Evolutionary conservation across 2,797 vertebrate genomes (phyloP).

Genomic region (Schizopygopsis pylzovi): DNA sequence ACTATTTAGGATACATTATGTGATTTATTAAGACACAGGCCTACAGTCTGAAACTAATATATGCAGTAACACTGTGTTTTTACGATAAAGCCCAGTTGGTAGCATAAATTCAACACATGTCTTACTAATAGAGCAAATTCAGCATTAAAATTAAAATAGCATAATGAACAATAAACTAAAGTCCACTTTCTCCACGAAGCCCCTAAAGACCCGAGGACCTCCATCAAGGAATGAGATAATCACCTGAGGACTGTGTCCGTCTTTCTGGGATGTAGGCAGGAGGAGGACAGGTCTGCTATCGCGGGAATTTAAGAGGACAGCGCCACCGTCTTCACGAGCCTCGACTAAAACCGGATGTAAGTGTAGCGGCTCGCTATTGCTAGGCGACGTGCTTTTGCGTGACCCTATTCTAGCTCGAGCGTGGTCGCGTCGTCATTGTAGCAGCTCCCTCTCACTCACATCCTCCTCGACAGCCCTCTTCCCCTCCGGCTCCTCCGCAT

Average conservation of each 20-base stretch:
- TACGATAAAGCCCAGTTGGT: background rate
- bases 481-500: slow-evolving; percentile 61
- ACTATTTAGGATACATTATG: background rate
- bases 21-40: background rate
- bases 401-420: slow-evolving; percentile 61
- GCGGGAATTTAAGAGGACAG: slow-evolving; percentile 65
- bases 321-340: slow-evolving; percentile 31
- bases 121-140: background rate
- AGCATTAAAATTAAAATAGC: background rate
- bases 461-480: slow-evolving; percentile 44
- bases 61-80: background rate
- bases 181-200: background rate
- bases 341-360: slow-evolving; percentile 51
- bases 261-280: slow-evolving; percentile 2
- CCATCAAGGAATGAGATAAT: background rate
- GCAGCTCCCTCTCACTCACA: slow-evolving; percentile 28
- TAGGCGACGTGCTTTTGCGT: slow-evolving; percentile 64
- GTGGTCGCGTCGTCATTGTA: slow-evolving; percentile 48
- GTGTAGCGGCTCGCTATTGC: slow-evolving; percentile 62
- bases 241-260: slow-evolving; percentile 22
- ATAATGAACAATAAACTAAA: background rate
- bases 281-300: slow-evolving; percentile 47
- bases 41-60: background rate
- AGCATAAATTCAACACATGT: background rate
- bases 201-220: no score